Evolutionary conservation across 1,140 invertebrate genomes (phyloP), one percentile per base, ranked within the genome.

Genomic region (Drosophila albomicans): DNA sequence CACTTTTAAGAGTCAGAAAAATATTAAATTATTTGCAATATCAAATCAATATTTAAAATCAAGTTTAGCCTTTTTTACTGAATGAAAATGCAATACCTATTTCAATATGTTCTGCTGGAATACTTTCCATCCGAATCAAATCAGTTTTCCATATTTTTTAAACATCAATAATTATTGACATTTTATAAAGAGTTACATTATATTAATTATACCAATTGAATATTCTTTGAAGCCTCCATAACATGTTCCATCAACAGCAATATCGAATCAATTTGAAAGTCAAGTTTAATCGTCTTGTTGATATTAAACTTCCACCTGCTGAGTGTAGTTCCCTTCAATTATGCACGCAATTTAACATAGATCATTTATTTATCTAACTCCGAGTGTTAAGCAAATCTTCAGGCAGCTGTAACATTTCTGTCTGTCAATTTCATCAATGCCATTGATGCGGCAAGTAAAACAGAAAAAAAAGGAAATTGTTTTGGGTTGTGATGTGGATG

Each of bases 371-470:
- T 69, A 28, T 51, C 16, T 15, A 28, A 41, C 45, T 10, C 35
- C 3, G 51, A 11, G 1, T 48, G 32, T 41, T 52, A 51, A 16
- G 49, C 32, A 61, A 61, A 57, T 57, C 20, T 49, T 11, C 10
- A 35, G 25, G 20, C 52, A 49, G 54, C 73, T 59, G 45, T 48
- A 46, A 43, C 30, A 54, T 25, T 45, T 57, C 54, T 75, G 67
- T 71, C 77, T 52, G 69, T 78, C 77, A 74, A 68, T 72, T 51
- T 38, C 69, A 73, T 80, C 72, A 78, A 87, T 87, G 70, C 38
- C 62, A 64, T 75, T 54, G 75, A 62, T 75, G 48, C 69, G 48
- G 46, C 49, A 43, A 51, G 11, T 57, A 25, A 35, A 15, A 49
- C 75, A 66, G 20, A 25, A 25, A 72, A 56, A 65, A 65, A 32